Base-by-base conservation (phyloP, 2,113 vertebrate genomes). In the Himantopus leucocephalus region DNA sequence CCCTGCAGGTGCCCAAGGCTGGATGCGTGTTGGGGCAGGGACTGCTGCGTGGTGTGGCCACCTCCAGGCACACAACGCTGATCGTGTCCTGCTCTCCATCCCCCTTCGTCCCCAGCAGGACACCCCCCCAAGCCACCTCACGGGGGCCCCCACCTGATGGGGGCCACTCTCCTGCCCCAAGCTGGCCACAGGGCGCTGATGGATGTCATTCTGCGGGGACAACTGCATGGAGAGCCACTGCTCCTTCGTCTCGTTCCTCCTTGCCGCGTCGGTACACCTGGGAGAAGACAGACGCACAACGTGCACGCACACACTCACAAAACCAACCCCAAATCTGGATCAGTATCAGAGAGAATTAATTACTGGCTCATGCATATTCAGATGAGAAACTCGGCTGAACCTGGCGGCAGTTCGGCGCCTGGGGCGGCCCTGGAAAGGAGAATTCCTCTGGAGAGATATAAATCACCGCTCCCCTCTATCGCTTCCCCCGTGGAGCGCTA, bases 311-410 rank as follows among this genome's bases (percentile, higher is more conserved):
- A 23, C 62, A 72, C 90, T 90, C 73, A 78, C 77, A 90, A 93
- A 93, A 72, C 90, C 94, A 95, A 94, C 78, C 87, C 90, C 58
- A 75, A 96, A 79, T 96, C 96, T 96, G 96, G 96, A 97, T 94
- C 53, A 13, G 94, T 95, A 97, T 96, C 96, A 96, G 93, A 97
- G 96, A 96, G 96, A 97, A 96, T 97, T 96, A 97, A 97, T 97
- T 96, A 96, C 94, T 76, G 85, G 39, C 74, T 97, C 86, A 96
- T 97, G 89, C 93, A 95, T 96, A 97, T 96, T 94, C 81, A 95
- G 92, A 97, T 95, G 56, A 95, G 94, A 97, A 95, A 96, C 95
- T 95, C 96, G 68, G 91, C 92, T 96, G 94, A 96, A 96, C 94
- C 94, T 97, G 94, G 95, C 55, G 41, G 92, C 90, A 90, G 82